Conservation (phyloP, 2,797 vertebrate species). For the Tragopan temminckii region DNA sequence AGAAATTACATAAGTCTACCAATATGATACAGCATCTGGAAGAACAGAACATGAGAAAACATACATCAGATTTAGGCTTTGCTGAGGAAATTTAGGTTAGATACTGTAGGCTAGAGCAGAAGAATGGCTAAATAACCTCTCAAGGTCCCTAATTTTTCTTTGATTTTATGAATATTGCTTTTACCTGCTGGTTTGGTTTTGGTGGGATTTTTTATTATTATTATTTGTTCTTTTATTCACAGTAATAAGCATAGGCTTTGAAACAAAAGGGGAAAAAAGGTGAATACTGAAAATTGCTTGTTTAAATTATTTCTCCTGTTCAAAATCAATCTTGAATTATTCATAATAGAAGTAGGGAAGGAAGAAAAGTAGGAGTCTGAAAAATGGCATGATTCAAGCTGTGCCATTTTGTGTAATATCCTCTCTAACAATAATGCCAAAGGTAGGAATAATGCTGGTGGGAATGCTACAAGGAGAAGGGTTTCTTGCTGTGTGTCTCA, state of each 20-base stretch:
- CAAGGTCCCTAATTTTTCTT: background rate
- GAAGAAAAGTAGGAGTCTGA: background rate
- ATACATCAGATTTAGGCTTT: background rate
- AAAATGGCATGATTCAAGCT: slow-evolving; percentile 5
- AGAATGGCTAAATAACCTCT: background rate
- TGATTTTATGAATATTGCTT: background rate
- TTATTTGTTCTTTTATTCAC: background rate
- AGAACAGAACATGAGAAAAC: background rate
- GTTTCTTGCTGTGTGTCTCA: background rate
- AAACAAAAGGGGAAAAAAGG: fast-evolving
- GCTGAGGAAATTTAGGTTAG: background rate
- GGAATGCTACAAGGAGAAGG: background rate
- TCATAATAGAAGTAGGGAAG: background rate
- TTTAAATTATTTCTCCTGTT: slow-evolving; percentile 28
- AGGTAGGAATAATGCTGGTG: background rate
- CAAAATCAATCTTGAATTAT: slow-evolving; percentile 36
- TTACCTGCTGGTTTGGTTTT: background rate
- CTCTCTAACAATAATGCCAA: background rate
- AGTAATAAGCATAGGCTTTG: background rate
- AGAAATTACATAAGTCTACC: background rate
- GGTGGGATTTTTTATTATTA: background rate
- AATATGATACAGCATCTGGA: background rate
- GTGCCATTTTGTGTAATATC: slow-evolving; percentile 1
- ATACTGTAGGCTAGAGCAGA: background rate
- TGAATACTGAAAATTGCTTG: background rate